Conservation (phyloP, 2,113 vertebrate species). For the Oncorhynchus mykiss region DNA sequence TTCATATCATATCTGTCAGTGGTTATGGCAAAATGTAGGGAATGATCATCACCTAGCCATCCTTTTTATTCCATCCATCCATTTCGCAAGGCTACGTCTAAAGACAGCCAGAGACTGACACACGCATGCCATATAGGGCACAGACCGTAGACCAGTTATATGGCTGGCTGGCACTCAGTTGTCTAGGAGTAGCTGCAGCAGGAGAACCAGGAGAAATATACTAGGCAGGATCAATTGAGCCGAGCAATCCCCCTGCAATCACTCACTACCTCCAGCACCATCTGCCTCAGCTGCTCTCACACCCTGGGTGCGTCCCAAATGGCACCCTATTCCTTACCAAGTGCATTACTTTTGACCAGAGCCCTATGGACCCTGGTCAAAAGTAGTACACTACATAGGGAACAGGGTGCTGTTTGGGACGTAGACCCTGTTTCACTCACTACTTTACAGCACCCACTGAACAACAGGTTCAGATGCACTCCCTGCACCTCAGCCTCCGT, state of each 20-base stretch:
- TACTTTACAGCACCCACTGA: no score
- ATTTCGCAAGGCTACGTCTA: background rate
- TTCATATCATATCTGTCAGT: no score
- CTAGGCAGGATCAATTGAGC: slow-evolving; percentile 60
- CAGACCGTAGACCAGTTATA: background rate
- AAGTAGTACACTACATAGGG: no score
- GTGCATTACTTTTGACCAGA: no score
- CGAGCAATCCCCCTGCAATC: slow-evolving; percentile 50
- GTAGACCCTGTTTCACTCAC: no score
- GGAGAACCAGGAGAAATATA: slow-evolving; percentile 46
- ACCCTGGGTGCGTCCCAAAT: background rate
- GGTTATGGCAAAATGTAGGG: no score
- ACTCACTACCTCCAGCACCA: slow-evolving; percentile 39
- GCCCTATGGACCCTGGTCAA: no score
- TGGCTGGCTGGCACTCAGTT: background rate
- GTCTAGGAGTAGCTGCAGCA: background rate
- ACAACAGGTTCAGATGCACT: background rate
- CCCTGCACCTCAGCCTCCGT: background rate
- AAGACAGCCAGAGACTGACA: background rate
- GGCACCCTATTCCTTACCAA: no score
- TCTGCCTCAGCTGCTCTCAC: slow-evolving; percentile 31
- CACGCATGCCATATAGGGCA: background rate
- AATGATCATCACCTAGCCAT: no score
- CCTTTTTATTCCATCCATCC: no score
- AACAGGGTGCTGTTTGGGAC: no score